Base-by-base conservation (phyloP, 2,888 invertebrate genomes). In the Meloe dianella region DNA sequence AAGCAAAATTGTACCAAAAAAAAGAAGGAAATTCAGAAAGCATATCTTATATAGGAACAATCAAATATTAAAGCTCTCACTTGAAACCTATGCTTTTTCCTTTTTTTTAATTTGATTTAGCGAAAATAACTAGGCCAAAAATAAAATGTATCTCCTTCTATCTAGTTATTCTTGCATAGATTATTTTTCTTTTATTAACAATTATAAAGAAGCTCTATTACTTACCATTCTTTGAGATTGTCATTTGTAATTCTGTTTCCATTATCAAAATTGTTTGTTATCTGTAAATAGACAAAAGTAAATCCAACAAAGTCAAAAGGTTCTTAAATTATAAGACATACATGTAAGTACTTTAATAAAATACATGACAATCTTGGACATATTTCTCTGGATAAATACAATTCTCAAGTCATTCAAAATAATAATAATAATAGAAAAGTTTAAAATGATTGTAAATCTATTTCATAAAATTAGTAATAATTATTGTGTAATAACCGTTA, bases 41-140 rank as follows among this genome's bases (percentile, higher is more conserved):
- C 47, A 20, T 47, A 22, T 47, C 47, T 22, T 6, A 20, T n/a
- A 47, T n/a, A n/a, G n/a, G n/a, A 47, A 47, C 10, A 20, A 20
- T 20, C 20, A 47, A 47, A 47, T n/a, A 47, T 47, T 47, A 10
- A 20, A 9, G 4, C 20, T 20, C 17, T 47, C 6, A 51, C n/a
- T n/a, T n/a, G n/a, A n/a, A n/a, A n/a, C n/a, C n/a, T n/a, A n/a
- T n/a, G n/a, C n/a, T n/a, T 47, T 20, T 20, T 20, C 0, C 6
- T 20, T 20, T 47, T 47, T 0, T 22, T 22, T 9, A n/a, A 14
- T 7, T n/a, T 14, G n/a, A 8, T 54, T 14, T 24, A 12, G 12
- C 24, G 24, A 12, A 27, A 54, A 54, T 54, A 54, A 54, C 54
- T 27, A 54, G 54, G 27, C 54, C 54, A 54, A 54, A 54, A 51